Conservation (phyloP, 2,113 vertebrate species). For the Arizona elegans region DNA sequence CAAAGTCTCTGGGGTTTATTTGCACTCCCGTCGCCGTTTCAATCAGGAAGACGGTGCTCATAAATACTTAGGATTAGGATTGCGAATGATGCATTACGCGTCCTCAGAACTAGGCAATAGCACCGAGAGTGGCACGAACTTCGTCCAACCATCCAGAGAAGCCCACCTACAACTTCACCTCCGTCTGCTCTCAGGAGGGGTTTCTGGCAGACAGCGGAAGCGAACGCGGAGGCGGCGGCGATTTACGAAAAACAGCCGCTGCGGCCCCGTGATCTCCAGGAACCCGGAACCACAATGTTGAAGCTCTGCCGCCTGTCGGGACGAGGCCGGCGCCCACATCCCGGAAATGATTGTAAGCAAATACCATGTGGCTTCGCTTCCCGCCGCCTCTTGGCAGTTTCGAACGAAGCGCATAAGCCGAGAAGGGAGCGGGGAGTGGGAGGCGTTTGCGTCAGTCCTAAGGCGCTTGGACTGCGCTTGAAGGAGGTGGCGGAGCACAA, state of each 20-base stretch:
- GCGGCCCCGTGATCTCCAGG: background rate
- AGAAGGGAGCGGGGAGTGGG: rapidly evolving
- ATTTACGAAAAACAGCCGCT: no score
- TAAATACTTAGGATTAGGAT: background rate
- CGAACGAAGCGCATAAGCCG: background rate
- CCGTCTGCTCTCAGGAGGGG: background rate
- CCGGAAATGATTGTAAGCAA: background rate
- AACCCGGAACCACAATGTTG: slow-evolving; percentile 14
- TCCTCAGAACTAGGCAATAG: background rate
- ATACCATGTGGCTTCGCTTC: background rate
- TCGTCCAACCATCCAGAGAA: background rate
- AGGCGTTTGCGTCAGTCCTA: background rate
- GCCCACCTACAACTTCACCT: background rate
- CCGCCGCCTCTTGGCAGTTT: background rate
- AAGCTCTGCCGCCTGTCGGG: background rate
- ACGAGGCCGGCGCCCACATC: no score
- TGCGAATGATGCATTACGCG: background rate
- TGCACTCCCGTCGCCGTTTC: background rate
- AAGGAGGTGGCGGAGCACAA: background rate
- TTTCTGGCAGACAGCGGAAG: background rate
- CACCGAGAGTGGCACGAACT: background rate
- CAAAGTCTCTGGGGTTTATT: background rate
- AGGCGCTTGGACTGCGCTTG: background rate
- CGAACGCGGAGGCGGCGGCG: background rate
- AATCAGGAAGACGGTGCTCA: background rate